Percentiles rank a stretch among this genome's conserved stretches.
These are phyloP conservation scores for Thyatira batis DNA, from an alignment of 2,888 invertebrate genomes.

Conservation along the genomic window DNA sequence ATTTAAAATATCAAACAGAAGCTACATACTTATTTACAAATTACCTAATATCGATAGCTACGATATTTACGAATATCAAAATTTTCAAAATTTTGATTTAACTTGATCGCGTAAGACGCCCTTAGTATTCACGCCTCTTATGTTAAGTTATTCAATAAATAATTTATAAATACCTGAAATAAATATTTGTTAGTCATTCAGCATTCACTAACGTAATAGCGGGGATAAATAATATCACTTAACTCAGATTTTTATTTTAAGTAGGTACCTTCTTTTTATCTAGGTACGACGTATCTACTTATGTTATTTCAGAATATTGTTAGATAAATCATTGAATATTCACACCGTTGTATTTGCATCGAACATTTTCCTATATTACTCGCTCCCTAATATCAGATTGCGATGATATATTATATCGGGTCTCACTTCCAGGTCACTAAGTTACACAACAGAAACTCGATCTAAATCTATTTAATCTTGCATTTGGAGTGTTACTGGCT, in stretches of 20 bases:
- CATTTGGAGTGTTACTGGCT: background rate
- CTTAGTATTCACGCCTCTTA: no score
- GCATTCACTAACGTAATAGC: no score
- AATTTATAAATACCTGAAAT: no score
- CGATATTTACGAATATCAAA: no score
- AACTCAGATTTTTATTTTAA: no score
- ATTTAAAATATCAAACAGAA: background rate
- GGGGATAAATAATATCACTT: no score
- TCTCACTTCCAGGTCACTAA: slow-evolving; percentile 1
- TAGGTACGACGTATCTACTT: background rate
- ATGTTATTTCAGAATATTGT: background rate
- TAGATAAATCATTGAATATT: background rate
- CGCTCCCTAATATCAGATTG: background rate
- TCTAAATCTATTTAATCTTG: background rate
- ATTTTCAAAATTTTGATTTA: no score
- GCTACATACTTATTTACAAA: background rate
- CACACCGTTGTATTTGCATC: background rate
- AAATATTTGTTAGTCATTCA: no score
- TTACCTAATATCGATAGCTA: no score
- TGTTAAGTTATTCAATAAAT: no score
- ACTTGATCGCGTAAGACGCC: no score
- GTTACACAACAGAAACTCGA: background rate
- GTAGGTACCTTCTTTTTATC: no score
- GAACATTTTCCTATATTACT: background rate
- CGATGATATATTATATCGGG: slow-evolving; percentile 1